phyloP scores from a whole-genome alignment of 2,113 vertebrate species.

The Psilopsiagon aymara region DNA sequence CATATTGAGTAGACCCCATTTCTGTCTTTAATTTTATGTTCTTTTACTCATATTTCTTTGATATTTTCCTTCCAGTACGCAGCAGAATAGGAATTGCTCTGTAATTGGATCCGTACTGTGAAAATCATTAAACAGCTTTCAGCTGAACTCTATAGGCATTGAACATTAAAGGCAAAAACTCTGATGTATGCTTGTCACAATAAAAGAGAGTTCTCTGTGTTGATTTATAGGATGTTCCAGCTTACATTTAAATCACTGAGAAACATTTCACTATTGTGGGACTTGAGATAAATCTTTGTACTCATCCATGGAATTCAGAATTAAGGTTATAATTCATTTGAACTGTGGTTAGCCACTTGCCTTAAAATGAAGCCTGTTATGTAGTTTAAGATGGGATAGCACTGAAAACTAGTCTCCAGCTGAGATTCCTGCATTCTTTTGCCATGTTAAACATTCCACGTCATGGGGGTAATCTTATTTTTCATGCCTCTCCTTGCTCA shows the following conservation, averaged over 20 bases:
- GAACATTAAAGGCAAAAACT: not conserved
- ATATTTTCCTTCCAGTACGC: not conserved
- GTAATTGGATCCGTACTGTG: not conserved
- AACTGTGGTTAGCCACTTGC: not conserved
- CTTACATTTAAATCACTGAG: not conserved
- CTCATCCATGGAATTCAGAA: not conserved
- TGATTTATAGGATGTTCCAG: not conserved
- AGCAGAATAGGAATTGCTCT: not conserved
- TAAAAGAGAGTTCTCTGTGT: not conserved
- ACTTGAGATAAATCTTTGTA: not conserved
- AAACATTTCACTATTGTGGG: not conserved
- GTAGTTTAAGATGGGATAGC: not conserved
- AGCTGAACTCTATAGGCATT: fast-evolving
- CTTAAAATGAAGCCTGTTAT: not conserved
- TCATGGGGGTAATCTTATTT: not conserved
- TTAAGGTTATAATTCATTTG: not conserved
- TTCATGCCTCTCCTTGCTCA: not conserved
- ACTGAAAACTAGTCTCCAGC: not conserved
- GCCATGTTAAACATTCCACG: not conserved
- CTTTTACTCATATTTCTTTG: not conserved
- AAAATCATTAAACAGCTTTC: not conserved
- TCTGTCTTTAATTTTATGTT: not conserved
- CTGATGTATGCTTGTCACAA: not conserved
- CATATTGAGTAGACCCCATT: not conserved
- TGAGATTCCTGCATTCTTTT: not conserved